Percentiles rank a stretch among this genome's conserved stretches.
phyloP scores from a whole-genome alignment of 2,888 invertebrate genomes.

The Timema cristinae region DNA sequence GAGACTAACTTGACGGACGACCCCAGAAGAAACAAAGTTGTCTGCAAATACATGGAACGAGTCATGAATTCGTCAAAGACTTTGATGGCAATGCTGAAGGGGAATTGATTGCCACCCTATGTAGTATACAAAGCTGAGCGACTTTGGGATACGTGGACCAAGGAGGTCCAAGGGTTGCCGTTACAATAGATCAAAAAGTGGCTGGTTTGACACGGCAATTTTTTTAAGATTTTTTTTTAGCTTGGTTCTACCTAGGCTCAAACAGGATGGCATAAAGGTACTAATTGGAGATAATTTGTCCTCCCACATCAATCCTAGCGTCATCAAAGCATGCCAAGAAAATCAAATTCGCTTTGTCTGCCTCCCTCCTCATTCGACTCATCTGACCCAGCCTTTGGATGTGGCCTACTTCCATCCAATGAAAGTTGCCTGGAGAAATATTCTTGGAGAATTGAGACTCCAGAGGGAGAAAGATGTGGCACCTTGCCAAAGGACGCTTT shows the following conservation, averaged over 20 bases:
- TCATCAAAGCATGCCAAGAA: slow-evolving; percentile 39
- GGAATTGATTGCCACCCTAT: slow-evolving; percentile 41
- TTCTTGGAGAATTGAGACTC: slow-evolving; percentile 32
- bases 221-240: slow-evolving; percentile 39
- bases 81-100: slow-evolving; percentile 40
- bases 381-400: slow-evolving; percentile 41
- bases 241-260: slow-evolving; percentile 36
- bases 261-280: slow-evolving; percentile 38
- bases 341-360: slow-evolving; percentile 41
- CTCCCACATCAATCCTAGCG: slow-evolving; percentile 37
- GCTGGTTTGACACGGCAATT: slow-evolving; percentile 41
- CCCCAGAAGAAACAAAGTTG: slow-evolving; percentile 37
- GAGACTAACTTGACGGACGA: slow-evolving; percentile 41
- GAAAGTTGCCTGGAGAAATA: slow-evolving; percentile 36
- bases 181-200: slow-evolving; percentile 42
- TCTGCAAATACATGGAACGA: slow-evolving; percentile 40
- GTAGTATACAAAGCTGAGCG: slow-evolving; percentile 44
- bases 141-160: slow-evolving; percentile 43
- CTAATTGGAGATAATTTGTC: slow-evolving; percentile 43
- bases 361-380: slow-evolving; percentile 40
- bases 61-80: slow-evolving; percentile 41
- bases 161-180: slow-evolving; percentile 40
- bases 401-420: slow-evolving; percentile 40
- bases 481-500: slow-evolving; percentile 15
- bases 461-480: slow-evolving; percentile 21